Base-by-base conservation (phyloP, 2,797 vertebrate species). In the Novumbra hubbsi region DNA sequence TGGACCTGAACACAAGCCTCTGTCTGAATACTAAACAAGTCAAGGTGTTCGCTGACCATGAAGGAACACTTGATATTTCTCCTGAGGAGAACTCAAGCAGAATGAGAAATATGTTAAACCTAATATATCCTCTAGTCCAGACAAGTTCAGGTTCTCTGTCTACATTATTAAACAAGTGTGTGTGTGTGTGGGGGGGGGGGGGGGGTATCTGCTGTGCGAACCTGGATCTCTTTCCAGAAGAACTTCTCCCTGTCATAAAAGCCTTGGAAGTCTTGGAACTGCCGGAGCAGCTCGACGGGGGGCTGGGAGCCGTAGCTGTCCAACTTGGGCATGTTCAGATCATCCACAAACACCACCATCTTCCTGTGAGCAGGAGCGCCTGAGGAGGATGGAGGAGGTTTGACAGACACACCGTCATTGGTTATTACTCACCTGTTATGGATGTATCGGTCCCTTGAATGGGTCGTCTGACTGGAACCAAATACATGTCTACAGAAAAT, bases 261-360 rank as follows among this genome's bases (percentile, higher is more conserved):
- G 75, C 94, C 94, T 73, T 87, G 89, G 81, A 96, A 97, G 85
- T 95, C 95, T 86, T 95, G 95, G 81, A 94, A 96, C 78, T 97
- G 95, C 15, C 92, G 91, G 67, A 96, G 90, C 1, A 96, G 88
- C 80, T 96, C 95, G 74, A 95, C 94, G 0, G 95, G 94, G 12
- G 95, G 94, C 77, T 96, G 94, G 66, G 95, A 96, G 67, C 95
- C 95, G 28, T 95, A 96, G 71, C 80, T 88, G 90, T 95, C 94
- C 82, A 96, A 85, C 79, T 94, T 94, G 19, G 95, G 94, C 94
- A 96, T 95, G 76, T 96, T 96, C 80, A 96, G 88, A 75, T 96
- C 94, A 64, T 96, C 94, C 70, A 96, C 96, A 88, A 96, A 96
- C 76, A 96, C 91, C 71, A 95, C 90, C 34, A 96, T 76, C 80